phyloP scores from a whole-genome alignment of 2,797 vertebrate species.

The Ambastaia sidthimunki region DNA sequence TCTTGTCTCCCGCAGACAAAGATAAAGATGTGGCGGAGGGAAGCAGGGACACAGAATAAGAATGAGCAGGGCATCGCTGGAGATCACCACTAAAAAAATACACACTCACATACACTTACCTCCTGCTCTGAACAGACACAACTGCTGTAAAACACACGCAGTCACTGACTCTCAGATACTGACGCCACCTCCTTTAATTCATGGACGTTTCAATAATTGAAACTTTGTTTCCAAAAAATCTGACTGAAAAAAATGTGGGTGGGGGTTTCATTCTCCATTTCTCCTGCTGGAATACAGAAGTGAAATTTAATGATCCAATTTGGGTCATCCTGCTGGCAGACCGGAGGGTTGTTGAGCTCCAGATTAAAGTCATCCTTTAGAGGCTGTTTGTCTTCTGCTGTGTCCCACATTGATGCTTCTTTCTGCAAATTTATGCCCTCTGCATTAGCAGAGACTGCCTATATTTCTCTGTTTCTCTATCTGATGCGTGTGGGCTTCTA shows the following conservation, averaged over 20 bases:
- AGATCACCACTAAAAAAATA: slow-evolving; percentile 41
- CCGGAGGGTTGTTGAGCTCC: slow-evolving; percentile 54
- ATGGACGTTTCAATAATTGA: slow-evolving; percentile 69
- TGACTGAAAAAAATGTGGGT: slow-evolving; percentile 53
- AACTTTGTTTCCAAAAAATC: slow-evolving; percentile 43
- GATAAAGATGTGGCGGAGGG: slow-evolving; percentile 69
- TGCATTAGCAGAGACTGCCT: slow-evolving; percentile 60
- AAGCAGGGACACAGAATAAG: slow-evolving; percentile 55
- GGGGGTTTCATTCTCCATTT: slow-evolving; percentile 50
- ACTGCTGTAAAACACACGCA: not conserved
- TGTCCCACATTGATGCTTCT: slow-evolving; percentile 52
- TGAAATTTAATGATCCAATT: slow-evolving; percentile 68
- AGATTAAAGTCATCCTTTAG: slow-evolving; percentile 66
- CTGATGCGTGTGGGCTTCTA: slow-evolving; percentile 60
- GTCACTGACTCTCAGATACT: slow-evolving; percentile 6
- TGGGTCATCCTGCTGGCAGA: slow-evolving; percentile 58
- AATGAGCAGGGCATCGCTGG: slow-evolving; percentile 41
- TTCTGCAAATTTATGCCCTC: slow-evolving; percentile 63
- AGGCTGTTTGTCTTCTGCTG: slow-evolving; percentile 54
- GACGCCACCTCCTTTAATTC: slow-evolving; percentile 57
- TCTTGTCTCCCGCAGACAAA: slow-evolving; percentile 71
- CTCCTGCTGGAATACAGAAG: slow-evolving; percentile 63
- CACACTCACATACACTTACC: slow-evolving; percentile 6
- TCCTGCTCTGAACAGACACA: not conserved
- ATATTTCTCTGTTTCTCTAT: slow-evolving; percentile 48